Base-by-base conservation (phyloP, 2,113 vertebrate species). In the Oryzias woworae region DNA sequence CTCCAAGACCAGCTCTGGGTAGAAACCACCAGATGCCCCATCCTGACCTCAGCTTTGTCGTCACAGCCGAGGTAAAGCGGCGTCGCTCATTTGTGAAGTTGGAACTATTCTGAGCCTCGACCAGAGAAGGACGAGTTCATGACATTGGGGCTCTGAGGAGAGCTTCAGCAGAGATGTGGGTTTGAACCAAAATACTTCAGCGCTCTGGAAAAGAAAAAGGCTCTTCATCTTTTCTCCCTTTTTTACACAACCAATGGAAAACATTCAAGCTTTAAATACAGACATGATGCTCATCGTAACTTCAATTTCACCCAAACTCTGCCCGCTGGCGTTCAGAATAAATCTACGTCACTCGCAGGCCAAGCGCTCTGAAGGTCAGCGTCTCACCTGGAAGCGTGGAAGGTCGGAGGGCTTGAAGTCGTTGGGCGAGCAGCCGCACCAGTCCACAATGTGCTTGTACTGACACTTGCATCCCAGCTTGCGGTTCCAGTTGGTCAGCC, bases 401-500 rank as follows among this genome's bases (percentile, higher is more conserved):
- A 99, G 93, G 48, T 98, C 97, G 0, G 94, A 83, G 0, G 95
- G 94, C 75, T 97, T 97, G 94, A 87, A 92, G 86, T 97, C 94
- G 5, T 96, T 97, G 16, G 95, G 95, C 0, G 95, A 97, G 63
- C 95, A 97, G 87, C 95, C 95, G 14, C 95, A 97, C 95, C 95
- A 97, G 92, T 97, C 95, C 55, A 97, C 95, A 1, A 97, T 96
- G 88, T 97, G 94, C 82, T 97, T 97, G 85, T 97, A 97, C 83
- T 97, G 95, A 23, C 95, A 97, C 67, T 95, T 96, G 63, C 95
- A 97, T 4, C 95, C 95, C 0, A 97, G 93, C 62, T 95, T 97
- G n/a, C 95, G 90, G 91, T 97, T 97, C 95, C 95, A 97, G 91
- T 97, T 97, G 1, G 95, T 97, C 84, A 97, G 94, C 53, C 95